Base-by-base conservation (phyloP, 2,797 vertebrate genomes). In the Pogoniulus pusillus region DNA sequence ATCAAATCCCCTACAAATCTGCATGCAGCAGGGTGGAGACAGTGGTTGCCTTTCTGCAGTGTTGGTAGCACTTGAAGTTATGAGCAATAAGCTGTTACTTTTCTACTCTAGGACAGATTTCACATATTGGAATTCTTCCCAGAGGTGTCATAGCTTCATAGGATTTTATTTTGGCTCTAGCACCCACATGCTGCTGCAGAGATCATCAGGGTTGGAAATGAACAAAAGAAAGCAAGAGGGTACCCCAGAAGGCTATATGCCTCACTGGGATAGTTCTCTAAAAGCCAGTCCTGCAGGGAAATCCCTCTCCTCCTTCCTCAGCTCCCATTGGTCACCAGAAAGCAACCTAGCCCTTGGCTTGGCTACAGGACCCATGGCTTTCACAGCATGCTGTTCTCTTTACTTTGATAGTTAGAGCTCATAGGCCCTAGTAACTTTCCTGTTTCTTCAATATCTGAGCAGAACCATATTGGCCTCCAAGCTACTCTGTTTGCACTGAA, bases 71-170 rank as follows among this genome's bases (percentile, higher is more conserved):
- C 24, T 39, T 65, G 24, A 4, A 82, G 11, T 49, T 51, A 12
- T 30, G 45, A 77, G 15, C 32, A 80, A 9, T 10, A 54, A 74
- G 6, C n/a, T 80, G 29, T 30, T 70, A 17, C n/a, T n/a, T 87
- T 93, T 93, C 79, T 91, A 69, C 76, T 87, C 27, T 34, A 86
- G 87, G 68, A 54, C 73, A 81, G 57, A 84, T 84, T 87, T 92
- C 60, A 51, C 47, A 16, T 29, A 45, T 71, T 96, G 94, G 92
- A 94, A 90, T 91, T 91, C 76, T 89, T 93, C 93, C 90, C 87
- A 75, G 93, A 82, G 58, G 32, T 95, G 88, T 91, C 89, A 80
- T 29, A 86, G 72, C 88, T 89, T 95, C 93, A 93, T 5, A 88
- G 72, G 37, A 16, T 75, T 94, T 93, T 78, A 41, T 85, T 81